A percentile compares a stretch with the other conserved stretches of the same genome.
Conservation (phyloP, 2,888 invertebrate species). For the Epicampocera succincta region DNA sequence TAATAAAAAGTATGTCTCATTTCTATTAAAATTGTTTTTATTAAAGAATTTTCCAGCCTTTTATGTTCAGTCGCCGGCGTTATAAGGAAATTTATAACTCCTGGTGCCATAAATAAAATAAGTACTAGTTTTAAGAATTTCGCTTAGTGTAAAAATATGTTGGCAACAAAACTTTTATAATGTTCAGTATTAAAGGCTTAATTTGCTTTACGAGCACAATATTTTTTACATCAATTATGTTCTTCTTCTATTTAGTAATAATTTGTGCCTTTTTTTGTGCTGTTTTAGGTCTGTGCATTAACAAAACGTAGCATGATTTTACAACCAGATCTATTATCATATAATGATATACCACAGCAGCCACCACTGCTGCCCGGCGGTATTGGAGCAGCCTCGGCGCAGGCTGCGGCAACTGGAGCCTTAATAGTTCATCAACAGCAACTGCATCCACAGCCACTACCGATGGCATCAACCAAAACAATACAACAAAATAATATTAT, state of each 20-base stretch:
- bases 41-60: too few species aligned
- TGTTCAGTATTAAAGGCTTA: not conserved
- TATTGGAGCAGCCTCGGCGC: constrained; percentile 70
- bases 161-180: not conserved
- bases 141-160: not conserved
- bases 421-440: constrained; percentile 69
- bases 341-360: constrained; percentile 76
- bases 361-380: constrained; percentile 70
- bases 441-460: constrained; percentile 64
- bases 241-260: not conserved
- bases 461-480: constrained; percentile 75
- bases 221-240: not conserved
- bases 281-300: constrained; percentile 86
- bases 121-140: not conserved
- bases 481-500: constrained; percentile 79
- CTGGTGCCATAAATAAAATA: too few species aligned
- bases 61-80: too few species aligned
- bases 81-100: too few species aligned
- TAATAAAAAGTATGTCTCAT: too few species aligned
- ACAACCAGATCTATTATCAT: constrained; percentile 82
- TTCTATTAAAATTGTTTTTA: too few species aligned
- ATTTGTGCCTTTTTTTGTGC: constrained; percentile 7
- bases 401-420: constrained; percentile 69
- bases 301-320: constrained; percentile 86
- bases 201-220: not conserved